Percentiles rank a stretch among this genome's conserved stretches.
These are phyloP conservation scores for Astyanax mexicanus DNA, from an alignment of 2,797 vertebrate genomes.

Conservation along the genomic window DNA sequence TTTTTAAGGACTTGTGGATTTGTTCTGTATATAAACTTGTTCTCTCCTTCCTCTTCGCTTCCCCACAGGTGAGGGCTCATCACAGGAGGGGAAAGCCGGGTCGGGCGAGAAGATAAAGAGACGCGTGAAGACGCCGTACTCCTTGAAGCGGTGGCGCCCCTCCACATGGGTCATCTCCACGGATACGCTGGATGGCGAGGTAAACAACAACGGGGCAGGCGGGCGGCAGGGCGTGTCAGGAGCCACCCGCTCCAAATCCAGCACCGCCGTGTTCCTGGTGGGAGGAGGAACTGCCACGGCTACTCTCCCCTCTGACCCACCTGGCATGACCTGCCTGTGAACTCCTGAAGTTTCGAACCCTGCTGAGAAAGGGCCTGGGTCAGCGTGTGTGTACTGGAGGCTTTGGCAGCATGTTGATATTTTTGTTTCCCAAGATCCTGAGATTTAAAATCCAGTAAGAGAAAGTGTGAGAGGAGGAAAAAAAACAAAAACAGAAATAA, in stretches of 20 bases:
- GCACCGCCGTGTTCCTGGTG: slow-evolving; percentile 88
- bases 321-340: slow-evolving; percentile 89
- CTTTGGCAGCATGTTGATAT: slow-evolving; percentile 39
- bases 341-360: slow-evolving; percentile 46
- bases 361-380: slow-evolving; percentile 37
- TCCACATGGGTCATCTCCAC: slow-evolving; percentile 93
- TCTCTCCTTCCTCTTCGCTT: background rate
- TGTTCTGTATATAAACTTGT: no score
- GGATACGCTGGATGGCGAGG: slow-evolving; percentile 82
- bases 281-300: slow-evolving; percentile 85
- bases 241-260: slow-evolving; percentile 82
- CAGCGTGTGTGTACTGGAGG: slow-evolving; percentile 32
- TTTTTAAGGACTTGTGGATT: background rate
- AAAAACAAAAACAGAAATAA: slow-evolving; percentile 47
- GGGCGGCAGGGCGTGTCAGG: slow-evolving; percentile 45
- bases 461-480: slow-evolving; percentile 71
- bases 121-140: slow-evolving; percentile 95
- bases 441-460: slow-evolving; percentile 51
- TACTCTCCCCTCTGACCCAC: slow-evolving; percentile 83
- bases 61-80: slow-evolving; percentile 77
- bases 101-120: slow-evolving; percentile 95
- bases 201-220: slow-evolving; percentile 72
- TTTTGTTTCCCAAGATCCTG: slow-evolving; percentile 21
- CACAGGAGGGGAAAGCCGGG: slow-evolving; percentile 79
- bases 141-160: slow-evolving; percentile 92